Conservation (phyloP, 1,140 invertebrate species). For the Drosophila parabipectinata region DNA sequence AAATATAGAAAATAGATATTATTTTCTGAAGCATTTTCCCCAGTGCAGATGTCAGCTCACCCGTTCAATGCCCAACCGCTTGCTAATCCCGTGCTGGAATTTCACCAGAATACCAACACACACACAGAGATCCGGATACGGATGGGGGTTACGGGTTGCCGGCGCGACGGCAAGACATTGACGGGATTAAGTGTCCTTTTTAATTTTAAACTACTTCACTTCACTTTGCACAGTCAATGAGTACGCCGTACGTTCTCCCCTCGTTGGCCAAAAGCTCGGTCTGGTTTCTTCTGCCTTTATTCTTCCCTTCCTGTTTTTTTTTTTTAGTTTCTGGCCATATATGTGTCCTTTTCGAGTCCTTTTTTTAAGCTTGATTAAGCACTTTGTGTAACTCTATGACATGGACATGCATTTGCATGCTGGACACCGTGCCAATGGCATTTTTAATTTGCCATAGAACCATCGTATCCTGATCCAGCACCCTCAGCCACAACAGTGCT, state of each 20-base stretch:
- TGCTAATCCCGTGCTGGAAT: constrained; percentile 58
- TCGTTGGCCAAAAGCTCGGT: constrained; percentile 7
- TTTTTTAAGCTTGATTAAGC: constrained; percentile 80
- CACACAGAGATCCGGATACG: constrained; percentile 5
- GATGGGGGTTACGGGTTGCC: constrained; percentile 12
- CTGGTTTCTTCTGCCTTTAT: constrained; percentile 17
- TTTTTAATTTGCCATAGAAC: constrained; percentile 71
- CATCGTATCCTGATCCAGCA: constrained; percentile 36
- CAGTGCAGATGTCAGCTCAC: neutral
- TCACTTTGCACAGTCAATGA: constrained; percentile 73
- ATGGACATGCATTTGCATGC: constrained; percentile 66
- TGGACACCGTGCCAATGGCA: constrained; percentile 58
- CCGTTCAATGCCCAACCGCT: constrained; percentile 13
- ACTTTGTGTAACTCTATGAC: constrained; percentile 80
- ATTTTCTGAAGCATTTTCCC: neutral
- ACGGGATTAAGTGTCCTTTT: constrained; percentile 80
- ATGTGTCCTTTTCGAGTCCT: constrained; percentile 67
- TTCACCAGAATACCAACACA: constrained; percentile 31
- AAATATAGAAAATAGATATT: neutral
- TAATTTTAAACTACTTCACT: constrained; percentile 80
- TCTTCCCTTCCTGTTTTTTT: constrained; percentile 7
- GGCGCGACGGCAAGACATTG: constrained; percentile 60
- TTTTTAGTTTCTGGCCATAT: constrained; percentile 12
- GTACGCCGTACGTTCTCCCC: constrained; percentile 14
- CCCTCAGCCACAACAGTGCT: constrained; percentile 15